Evolutionary conservation across 2,888 invertebrate species (phyloP), one percentile per base, ranked within the genome.

Genomic region (Drepanosiphum platanoidis): DNA sequence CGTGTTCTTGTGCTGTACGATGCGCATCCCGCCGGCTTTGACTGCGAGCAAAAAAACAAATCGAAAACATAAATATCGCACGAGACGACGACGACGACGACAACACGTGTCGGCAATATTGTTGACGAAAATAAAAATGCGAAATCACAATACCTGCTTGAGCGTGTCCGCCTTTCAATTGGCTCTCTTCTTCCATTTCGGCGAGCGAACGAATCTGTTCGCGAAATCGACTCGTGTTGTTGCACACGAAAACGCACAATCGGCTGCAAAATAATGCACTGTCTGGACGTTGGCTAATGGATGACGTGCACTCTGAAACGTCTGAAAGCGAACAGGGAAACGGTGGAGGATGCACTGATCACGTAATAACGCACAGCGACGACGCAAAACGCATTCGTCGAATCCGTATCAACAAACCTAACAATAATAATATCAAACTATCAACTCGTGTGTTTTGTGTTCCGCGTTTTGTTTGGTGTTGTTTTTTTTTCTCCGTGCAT

Each of bases 21-120:
- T 96, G 88, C 97, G 92, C 96, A 96, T 96, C 3, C 96, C 96
- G 79, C 97, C 97, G 86, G 96, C 96, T 92, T 96, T 97, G 4
- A 96, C 96, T 96, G 90, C 80, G 88, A 88, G 22, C 30, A 64
- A 39, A 64, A 39, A 46, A 9, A 46, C 11, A 46, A 42, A 8
- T n/a, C 27, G 9, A 27, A 27, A 61, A 27, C 7, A 42, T 18
- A 46, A 46, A 46, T 13, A 46, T 9, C 46, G 46, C 11, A 9
- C 46, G 13, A 46, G 46, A 46, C 13, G 46, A 18, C 13, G 46
- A 13, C 27, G n/a, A 61, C n/a, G 9, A 61, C 27, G 7, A 46
- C 1, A 64, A 34, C 22, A 39, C 68, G 3, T 70, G 30, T 36
- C 4, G n/a, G n/a, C n/a, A n/a, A n/a, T n/a, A n/a, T n/a, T n/a